Evolutionary conservation across 2,797 vertebrate genomes (phyloP), one percentile per base, ranked within the genome.

Genomic region (Sphaeramia orbicularis): DNA sequence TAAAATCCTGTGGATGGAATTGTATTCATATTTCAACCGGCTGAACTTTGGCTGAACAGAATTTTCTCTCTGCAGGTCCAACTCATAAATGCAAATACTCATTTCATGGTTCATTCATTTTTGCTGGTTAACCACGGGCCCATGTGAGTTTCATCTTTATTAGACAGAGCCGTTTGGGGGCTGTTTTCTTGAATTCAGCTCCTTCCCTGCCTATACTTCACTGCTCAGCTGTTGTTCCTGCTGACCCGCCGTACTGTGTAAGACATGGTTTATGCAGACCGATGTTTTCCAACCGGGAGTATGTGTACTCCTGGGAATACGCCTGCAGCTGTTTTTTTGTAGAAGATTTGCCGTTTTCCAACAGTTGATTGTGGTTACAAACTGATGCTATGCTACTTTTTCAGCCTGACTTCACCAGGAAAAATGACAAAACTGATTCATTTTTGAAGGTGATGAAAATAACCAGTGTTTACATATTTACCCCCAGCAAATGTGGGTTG

Each of bases 71-170:
- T 27, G 32, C 10, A 36, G 45, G 11, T 36, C 53, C 40, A 69
- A 10, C 21, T 44, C 53, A 44, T 61, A 73, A 80, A 65, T 32
- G 11, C 35, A 36, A 45, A 57, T 63, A 21, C 27, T 62, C 4
- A 32, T 66, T 81, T 24, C 24, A 62, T 0, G 1, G 40, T 64
- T 55, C 12, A 48, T 53, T 57, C 10, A 59, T 75, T 64, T 70
- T 56, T 61, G 13, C 37, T 15, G 56, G 65, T 73, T 61, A 40
- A 68, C 68, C 51, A 13, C 62, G 73, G 8, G 16, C 37, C 56
- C 36, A 7, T 42, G 13, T 15, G 2, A 27, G 12, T 43, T 58
- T 73, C 7, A 12, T 18, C 15, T 52, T 65, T 37, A 41, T 49
- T 41, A 38, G 10, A 24, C 14, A 6, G 15, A 19, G 43, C 48